phyloP scores from a whole-genome alignment of 2,113 vertebrate species.

The Tachysurus fulvidraco region DNA sequence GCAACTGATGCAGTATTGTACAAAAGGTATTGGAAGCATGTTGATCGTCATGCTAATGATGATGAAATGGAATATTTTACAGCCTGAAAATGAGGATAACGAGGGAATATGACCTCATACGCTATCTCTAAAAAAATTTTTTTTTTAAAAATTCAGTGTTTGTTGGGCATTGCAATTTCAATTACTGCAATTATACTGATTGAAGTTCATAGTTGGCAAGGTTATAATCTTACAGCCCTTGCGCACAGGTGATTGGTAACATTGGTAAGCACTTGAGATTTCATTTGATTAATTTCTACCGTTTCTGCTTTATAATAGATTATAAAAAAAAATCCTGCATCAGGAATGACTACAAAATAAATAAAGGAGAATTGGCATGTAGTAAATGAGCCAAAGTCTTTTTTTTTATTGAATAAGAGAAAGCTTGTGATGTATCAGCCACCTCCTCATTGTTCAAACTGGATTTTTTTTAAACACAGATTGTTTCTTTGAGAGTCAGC shows the following conservation, averaged over 20 bases:
- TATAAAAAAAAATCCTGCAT: neutral
- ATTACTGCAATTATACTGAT: neutral
- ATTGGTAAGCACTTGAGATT: neutral
- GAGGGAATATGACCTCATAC: neutral
- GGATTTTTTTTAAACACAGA: no score
- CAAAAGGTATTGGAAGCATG: neutral
- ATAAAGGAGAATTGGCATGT: neutral
- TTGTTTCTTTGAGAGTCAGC: no score
- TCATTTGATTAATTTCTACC: neutral
- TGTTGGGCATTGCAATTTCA: neutral
- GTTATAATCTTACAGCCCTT: conserved; percentile 2
- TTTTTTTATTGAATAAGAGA: no score
- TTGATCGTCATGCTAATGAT: neutral
- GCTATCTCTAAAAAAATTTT: neutral
- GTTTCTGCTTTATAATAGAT: neutral
- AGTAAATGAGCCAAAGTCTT: no score
- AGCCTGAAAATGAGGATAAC: neutral
- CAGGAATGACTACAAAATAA: neutral
- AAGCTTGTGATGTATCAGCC: neutral
- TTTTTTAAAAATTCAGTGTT: neutral
- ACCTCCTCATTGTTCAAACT: neutral
- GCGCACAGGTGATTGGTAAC: neutral
- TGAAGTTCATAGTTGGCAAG: conserved; percentile 17
- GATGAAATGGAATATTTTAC: neutral
- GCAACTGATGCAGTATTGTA: conserved; percentile 56